These are phyloP conservation scores for Lacerta agilis DNA, from an alignment of 2,797 vertebrate species.

Conservation along the genomic window DNA sequence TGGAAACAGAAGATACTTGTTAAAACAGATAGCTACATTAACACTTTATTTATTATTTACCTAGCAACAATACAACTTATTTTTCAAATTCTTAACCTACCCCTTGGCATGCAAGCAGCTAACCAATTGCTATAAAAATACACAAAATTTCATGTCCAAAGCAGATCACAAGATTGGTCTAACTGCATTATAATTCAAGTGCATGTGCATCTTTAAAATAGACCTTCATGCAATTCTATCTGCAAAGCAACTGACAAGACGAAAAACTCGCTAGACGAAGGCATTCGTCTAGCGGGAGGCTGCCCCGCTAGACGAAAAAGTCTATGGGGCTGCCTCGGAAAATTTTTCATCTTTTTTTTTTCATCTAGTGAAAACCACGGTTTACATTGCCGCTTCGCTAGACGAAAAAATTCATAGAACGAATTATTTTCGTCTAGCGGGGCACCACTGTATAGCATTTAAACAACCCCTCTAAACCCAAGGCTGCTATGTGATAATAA, in stretches of 20 bases:
- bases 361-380: too few relatives aligned
- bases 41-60: slow-evolving; percentile 5
- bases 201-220: neutral
- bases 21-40: neutral
- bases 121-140: neutral
- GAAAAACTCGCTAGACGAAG: too few relatives aligned
- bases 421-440: too few relatives aligned
- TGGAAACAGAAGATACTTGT: slow-evolving; percentile 63
- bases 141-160: neutral
- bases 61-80: neutral
- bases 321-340: too few relatives aligned
- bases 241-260: neutral
- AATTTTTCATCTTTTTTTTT: too few relatives aligned
- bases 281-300: too few relatives aligned
- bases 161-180: neutral
- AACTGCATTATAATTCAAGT: neutral
- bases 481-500: neutral
- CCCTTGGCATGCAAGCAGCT: neutral
- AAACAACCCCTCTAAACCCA: neutral
- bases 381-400: too few relatives aligned
- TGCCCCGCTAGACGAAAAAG: too few relatives aligned
- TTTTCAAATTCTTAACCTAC: neutral
- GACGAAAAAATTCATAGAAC: too few relatives aligned
- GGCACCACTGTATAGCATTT: too few relatives aligned
- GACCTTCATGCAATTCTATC: neutral